Evolutionary conservation across 2,797 vertebrate species (phyloP).

Genomic region (Macropus fuliginosus): DNA sequence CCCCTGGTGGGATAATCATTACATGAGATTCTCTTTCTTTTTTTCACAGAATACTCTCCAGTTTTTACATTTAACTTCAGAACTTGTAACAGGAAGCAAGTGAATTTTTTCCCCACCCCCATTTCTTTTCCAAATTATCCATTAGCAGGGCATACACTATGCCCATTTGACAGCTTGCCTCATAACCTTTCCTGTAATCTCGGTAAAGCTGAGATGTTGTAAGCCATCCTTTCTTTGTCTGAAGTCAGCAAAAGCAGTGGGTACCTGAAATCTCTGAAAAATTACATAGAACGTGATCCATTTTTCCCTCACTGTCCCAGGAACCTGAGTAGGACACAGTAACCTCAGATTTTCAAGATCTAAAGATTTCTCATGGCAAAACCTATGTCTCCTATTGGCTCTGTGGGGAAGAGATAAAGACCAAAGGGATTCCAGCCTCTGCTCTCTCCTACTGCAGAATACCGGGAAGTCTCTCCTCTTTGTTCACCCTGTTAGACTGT

Average conservation of each 20-base stretch:
- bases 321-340: neutral
- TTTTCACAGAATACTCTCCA: constrained; percentile 49
- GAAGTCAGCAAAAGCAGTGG: neutral
- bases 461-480: neutral
- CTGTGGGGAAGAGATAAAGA: neutral
- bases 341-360: neutral
- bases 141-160: constrained; percentile 36
- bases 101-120: constrained; percentile 1
- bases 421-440: neutral
- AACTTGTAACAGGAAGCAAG: constrained; percentile 61
- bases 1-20: constrained; percentile 60
- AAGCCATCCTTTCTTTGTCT: constrained; percentile 7
- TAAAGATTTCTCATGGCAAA: neutral
- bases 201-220: neutral
- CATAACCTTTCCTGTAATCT: constrained; percentile 49
- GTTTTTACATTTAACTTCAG: constrained; percentile 53
- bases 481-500: neutral
- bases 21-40: constrained; percentile 14
- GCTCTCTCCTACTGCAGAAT: neutral
- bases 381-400: neutral
- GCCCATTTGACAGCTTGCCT: constrained; percentile 32
- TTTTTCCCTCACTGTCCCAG: neutral
- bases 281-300: neutral
- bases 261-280: constrained; percentile 21
- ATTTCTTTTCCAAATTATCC: constrained; percentile 47